Conservation (phyloP, 2,113 vertebrate species). For the Caretta caretta region DNA sequence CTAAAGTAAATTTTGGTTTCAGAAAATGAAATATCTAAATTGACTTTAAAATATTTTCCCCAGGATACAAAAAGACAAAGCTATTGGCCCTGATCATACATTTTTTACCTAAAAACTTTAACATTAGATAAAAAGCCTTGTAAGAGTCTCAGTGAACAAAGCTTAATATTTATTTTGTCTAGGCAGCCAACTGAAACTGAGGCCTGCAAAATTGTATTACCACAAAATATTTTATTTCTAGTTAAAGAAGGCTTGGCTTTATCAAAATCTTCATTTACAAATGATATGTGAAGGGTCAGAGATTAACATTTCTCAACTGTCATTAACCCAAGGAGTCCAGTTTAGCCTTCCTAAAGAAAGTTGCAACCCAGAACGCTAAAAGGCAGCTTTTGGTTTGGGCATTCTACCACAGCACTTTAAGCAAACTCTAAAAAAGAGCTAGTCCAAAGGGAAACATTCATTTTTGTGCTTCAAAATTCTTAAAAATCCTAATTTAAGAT, state of each 20-base stretch:
- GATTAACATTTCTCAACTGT: not conserved
- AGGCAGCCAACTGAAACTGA: not conserved
- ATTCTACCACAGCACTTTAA: not conserved
- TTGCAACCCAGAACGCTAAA: not conserved
- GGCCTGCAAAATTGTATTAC: not conserved
- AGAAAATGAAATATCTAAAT: not conserved
- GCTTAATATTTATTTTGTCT: not conserved
- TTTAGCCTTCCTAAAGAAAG: not conserved
- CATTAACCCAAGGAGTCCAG: not conserved
- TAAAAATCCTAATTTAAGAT: slow-evolving; percentile 6
- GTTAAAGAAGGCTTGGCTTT: not conserved
- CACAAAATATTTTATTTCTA: not conserved
- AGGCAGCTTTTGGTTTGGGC: not conserved
- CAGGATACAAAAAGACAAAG: not conserved
- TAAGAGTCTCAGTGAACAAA: not conserved
- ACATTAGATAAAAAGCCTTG: fast-evolving
- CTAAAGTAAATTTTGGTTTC: not conserved
- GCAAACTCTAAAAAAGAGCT: not conserved
- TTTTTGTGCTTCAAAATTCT: not conserved
- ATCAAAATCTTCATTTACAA: not conserved
- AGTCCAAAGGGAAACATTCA: not conserved
- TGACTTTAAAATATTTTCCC: not conserved
- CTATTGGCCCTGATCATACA: not conserved
- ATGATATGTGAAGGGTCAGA: fast-evolving
- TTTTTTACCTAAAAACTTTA: not conserved